Evolutionary conservation across 2,888 invertebrate genomes (phyloP).

Genomic region (Cheilosia scutellata): DNA sequence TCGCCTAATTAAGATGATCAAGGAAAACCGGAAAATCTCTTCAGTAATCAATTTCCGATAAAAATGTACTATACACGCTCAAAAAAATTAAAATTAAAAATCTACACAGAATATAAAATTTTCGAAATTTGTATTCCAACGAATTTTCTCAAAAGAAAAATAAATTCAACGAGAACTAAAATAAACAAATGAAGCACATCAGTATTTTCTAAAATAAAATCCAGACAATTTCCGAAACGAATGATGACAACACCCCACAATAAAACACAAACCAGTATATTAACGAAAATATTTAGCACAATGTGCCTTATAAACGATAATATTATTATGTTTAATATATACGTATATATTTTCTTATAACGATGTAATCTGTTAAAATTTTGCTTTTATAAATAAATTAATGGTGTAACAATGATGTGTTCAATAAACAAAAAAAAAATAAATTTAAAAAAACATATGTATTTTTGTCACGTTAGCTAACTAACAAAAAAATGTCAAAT

Average conservation of each 20-base stretch:
- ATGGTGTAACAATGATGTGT: constrained; percentile 66
- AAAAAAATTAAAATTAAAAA: constrained; percentile 15
- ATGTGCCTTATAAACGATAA: constrained; percentile 47
- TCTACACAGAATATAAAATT: constrained; percentile 38
- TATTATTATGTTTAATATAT: constrained; percentile 15
- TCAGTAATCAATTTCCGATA: constrained; percentile 14
- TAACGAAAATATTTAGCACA: constrained; percentile 21
- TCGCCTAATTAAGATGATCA: constrained; percentile 78
- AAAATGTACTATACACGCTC: constrained; percentile 51
- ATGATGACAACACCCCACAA: constrained; percentile 1
- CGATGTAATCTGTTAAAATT: constrained; percentile 13
- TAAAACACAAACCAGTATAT: constrained; percentile 36
- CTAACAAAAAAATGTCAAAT: constrained; percentile 43
- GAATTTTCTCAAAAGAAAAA: constrained; percentile 26
- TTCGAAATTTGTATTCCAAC: constrained; percentile 46
- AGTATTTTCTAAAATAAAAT: constrained; percentile 59
- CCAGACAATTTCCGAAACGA: constrained; percentile 62
- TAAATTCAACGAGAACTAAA: constrained; percentile 28
- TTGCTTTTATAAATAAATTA: constrained; percentile 27
- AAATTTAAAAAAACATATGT: constrained; percentile 17
- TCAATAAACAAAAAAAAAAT: constrained; percentile 49
- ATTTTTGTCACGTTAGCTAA: constrained; percentile 35
- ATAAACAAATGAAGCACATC: constrained; percentile 54
- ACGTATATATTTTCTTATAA: constrained; percentile 10
- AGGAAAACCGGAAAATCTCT: constrained; percentile 17